Base-by-base conservation (phyloP, 1,140 invertebrate genomes). In the Diabrotica undecimpunctata region DNA sequence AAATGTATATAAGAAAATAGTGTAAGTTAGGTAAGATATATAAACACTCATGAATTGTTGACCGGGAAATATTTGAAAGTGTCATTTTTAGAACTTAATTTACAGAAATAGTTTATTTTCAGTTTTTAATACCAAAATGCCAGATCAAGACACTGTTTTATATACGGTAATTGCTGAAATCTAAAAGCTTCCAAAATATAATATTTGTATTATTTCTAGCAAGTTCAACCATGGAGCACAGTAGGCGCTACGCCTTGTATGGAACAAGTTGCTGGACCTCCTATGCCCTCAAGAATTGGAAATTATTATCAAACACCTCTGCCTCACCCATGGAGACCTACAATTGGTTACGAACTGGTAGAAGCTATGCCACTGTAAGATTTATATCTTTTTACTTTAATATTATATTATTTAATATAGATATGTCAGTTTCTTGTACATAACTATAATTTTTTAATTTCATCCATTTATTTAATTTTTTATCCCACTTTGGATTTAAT, bases 291-390 rank as follows among this genome's bases (percentile, higher is more conserved):
- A 1, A 78, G 83, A 46, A 75, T 83, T 13, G 83, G 81, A 37
- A 78, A 80, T 62, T 80, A 81, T 39, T 83, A 81, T 69, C 81
- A 87, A 74, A 86, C 85, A 6, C 83, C 86, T 6, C 81, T 83
- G 62, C 85, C 85, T 64, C 88, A 90, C 76, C 87, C 89, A 8
- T 92, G 90, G 90, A 80, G 88, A 61, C 88, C 89, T 9, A 89
- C 87, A n/a, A 82, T 89, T 76, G 88, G 88, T 38, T 90, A 87
- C 74, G 87, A 91, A 79, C 88, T 88, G 72, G 84, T 89, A 10
- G 87, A 90, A 80, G 82, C 87, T 2, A 85, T 82, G 53, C 86
- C 88, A 61, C 78, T 91, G 87, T 89, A 81, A 81, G 62, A 36
- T 37, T 13, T 25, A 39, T 7, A 6, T 11, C 54, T 25, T 25